These are phyloP conservation scores for Coelinius sp. DNA, from an alignment of 2,888 invertebrate genomes.

Conservation along the genomic window DNA sequence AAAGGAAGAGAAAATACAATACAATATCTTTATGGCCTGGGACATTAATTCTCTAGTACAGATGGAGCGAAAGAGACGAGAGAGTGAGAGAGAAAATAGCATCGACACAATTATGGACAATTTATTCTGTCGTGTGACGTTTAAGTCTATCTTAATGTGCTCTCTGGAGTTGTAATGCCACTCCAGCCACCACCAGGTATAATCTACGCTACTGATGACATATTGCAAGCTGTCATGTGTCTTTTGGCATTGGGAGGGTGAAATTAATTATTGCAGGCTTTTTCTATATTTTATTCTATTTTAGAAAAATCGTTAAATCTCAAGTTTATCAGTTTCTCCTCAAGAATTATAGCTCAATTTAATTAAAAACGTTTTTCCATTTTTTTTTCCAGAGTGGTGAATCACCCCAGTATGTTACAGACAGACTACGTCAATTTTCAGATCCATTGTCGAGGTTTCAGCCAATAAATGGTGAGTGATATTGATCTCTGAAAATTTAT, in stretches of 20 bases:
- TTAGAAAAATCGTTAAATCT: too few species aligned
- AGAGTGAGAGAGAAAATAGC: background rate
- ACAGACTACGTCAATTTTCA: slow-evolving; percentile 72
- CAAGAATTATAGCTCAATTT: background rate
- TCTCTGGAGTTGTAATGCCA: background rate
- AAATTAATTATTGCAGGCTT: too few species aligned
- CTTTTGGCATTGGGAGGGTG: background rate
- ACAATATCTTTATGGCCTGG: background rate
- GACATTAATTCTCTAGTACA: slow-evolving; percentile 15
- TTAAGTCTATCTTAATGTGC: background rate
- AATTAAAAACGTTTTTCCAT: background rate
- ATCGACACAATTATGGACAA: slow-evolving; percentile 2
- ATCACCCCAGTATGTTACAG: slow-evolving; percentile 71
- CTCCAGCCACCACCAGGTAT: background rate
- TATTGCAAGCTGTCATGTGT: background rate
- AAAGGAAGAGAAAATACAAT: background rate
- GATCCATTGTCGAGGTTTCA: slow-evolving; percentile 73
- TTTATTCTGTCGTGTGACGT: background rate
- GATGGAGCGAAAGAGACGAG: background rate
- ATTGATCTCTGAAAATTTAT: slow-evolving; percentile 43
- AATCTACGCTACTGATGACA: background rate
- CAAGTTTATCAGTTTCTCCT: background rate
- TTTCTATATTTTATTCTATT: too few species aligned
- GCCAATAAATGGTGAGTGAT: slow-evolving; percentile 71
- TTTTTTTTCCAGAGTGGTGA: slow-evolving; percentile 70